A percentile compares a stretch with the other conserved stretches of the same genome.
Conservation (phyloP, 2,113 vertebrate species). For the Edolisoma coerulescens region DNA sequence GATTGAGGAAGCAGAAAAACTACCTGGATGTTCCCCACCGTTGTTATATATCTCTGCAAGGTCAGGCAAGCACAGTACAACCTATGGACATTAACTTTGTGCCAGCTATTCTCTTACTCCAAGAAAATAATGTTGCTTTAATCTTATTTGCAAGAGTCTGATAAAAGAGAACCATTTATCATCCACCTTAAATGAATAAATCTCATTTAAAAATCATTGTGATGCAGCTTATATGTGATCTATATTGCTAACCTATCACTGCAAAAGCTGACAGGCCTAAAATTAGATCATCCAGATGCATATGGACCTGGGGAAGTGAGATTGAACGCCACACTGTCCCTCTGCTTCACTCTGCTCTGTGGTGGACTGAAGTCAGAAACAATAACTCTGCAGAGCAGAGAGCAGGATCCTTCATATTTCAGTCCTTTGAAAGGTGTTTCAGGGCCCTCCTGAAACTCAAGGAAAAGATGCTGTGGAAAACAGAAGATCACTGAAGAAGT, state of each 20-base stretch:
- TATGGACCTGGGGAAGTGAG: background rate
- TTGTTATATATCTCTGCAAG: background rate
- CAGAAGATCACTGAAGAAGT: background rate
- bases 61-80: conserved; percentile 12
- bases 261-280: background rate
- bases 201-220: conserved; percentile 51
- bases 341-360: background rate
- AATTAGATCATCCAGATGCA: conserved; percentile 14
- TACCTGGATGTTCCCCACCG: background rate
- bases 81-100: background rate
- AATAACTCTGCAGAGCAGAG: background rate
- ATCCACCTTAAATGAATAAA: conserved; percentile 53
- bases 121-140: conserved; percentile 45
- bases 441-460: background rate
- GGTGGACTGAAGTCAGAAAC: background rate
- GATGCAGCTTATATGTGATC: conserved; percentile 16
- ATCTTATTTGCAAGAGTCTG: conserved; percentile 45
- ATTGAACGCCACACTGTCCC: background rate
- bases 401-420: background rate
- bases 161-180: conserved; percentile 55
- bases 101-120: conserved; percentile 12
- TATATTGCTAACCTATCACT: conserved; percentile 28
- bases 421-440: background rate
- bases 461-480: background rate
- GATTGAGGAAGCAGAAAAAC: background rate